phyloP scores from a whole-genome alignment of 2,113 vertebrate genomes.

The Lagopus leucura region DNA sequence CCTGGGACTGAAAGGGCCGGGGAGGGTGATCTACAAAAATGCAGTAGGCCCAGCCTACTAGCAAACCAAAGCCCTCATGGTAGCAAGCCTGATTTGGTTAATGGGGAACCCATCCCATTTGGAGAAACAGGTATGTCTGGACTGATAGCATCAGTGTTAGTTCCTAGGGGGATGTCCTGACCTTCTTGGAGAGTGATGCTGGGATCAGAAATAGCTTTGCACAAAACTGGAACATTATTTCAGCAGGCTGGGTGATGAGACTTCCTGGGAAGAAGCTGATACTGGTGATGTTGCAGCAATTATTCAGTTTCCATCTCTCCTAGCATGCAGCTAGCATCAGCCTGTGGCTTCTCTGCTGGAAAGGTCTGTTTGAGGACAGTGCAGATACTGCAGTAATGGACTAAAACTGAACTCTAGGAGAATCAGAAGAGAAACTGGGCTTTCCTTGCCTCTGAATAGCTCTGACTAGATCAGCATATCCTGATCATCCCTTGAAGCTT shows the following conservation, averaged over 20 bases:
- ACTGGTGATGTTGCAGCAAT: neutral
- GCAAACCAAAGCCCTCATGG: neutral
- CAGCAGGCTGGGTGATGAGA: neutral
- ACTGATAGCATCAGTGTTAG: slow-evolving; percentile 65
- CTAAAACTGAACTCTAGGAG: neutral
- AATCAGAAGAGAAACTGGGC: neutral
- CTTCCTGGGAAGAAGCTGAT: neutral
- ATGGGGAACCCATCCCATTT: neutral
- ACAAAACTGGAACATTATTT: neutral
- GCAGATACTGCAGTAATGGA: neutral
- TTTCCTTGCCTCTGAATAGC: neutral
- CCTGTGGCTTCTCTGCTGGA: neutral
- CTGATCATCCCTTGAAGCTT: neutral
- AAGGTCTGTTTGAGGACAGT: neutral
- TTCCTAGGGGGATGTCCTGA: slow-evolving; percentile 25
- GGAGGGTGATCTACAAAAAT: neutral
- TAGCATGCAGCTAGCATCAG: neutral
- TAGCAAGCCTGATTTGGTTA: neutral
- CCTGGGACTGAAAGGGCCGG: neutral
- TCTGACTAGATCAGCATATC: neutral
- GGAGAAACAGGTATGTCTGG: neutral
- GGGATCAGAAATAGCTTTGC: slow-evolving; percentile 51
- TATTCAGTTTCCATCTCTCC: neutral
- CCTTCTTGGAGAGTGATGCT: slow-evolving; percentile 42
- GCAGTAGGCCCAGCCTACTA: neutral